phyloP scores from a whole-genome alignment of 1,140 invertebrate genomes.

The Sinonovacula constricta region DNA sequence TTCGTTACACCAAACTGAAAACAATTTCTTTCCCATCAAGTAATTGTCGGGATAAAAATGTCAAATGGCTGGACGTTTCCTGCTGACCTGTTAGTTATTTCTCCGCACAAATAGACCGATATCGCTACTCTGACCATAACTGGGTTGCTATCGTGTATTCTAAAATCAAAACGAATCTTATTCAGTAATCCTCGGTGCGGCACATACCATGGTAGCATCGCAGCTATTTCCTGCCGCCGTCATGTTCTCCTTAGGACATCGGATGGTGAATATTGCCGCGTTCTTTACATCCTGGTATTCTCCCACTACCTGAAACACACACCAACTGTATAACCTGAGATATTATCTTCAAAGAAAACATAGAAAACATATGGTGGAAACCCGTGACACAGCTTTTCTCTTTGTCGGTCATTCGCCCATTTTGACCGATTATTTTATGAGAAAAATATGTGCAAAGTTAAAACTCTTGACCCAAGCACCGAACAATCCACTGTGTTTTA shows the following conservation, averaged over 20 bases:
- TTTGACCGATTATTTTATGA: too few species aligned
- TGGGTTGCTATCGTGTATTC: background rate
- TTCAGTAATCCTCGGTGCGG: background rate
- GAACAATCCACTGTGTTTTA: too few species aligned
- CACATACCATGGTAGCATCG: conserved; percentile 43
- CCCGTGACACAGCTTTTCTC: too few species aligned
- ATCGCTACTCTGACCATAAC: background rate
- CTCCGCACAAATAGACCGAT: background rate
- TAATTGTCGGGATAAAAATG: background rate
- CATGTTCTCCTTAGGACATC: conserved; percentile 11
- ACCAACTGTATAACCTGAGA: too few species aligned
- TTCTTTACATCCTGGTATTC: conserved; percentile 31
- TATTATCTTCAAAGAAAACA: too few species aligned
- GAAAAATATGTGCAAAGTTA: too few species aligned
- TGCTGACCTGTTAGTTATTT: background rate
- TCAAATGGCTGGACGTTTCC: background rate
- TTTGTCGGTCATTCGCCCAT: too few species aligned
- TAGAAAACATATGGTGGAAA: too few species aligned
- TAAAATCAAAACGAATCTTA: background rate
- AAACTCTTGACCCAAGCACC: too few species aligned
- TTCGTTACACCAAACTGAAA: too few species aligned
- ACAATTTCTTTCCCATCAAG: background rate
- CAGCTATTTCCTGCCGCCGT: background rate
- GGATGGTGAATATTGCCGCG: conserved; percentile 36
- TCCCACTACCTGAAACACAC: conserved; percentile 36